These are phyloP conservation scores for Apogon talboti DNA, from an alignment of 2,797 vertebrate species.

Conservation along the genomic window DNA sequence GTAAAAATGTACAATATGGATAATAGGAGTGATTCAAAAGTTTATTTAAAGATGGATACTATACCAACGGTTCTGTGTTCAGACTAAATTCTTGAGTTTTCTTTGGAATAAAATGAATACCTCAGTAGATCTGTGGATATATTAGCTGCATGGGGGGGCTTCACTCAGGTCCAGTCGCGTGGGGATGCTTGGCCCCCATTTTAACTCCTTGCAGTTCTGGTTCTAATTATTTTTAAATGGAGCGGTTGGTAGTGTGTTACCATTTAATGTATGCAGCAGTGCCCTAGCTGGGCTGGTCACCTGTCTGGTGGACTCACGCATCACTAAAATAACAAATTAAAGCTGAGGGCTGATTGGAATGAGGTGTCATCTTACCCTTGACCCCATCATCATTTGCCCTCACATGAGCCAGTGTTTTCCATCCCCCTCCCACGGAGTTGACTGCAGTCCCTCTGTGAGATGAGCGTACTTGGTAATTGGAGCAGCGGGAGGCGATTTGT, in stretches of 20 bases:
- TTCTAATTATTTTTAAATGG: constrained; percentile 1
- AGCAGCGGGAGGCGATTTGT: constrained; percentile 74
- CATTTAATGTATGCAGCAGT: constrained; percentile 58
- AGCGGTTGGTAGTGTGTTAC: constrained; percentile 27
- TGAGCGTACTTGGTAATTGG: constrained; percentile 73
- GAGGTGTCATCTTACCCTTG: constrained; percentile 70
- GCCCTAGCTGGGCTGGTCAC: constrained; percentile 51
- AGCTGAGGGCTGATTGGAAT: constrained; percentile 64
- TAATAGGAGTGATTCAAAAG: too few species aligned
- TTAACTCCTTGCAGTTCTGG: too few species aligned
- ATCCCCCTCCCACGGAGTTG: constrained; percentile 48
- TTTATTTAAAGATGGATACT: too few species aligned
- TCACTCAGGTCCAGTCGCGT: too few species aligned
- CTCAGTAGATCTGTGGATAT: too few species aligned
- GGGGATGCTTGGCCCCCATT: too few species aligned
- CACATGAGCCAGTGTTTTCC: constrained; percentile 52
- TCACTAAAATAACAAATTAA: constrained; percentile 66
- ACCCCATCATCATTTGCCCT: constrained; percentile 61
- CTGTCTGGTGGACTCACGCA: constrained; percentile 56
- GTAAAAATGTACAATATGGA: too few species aligned
- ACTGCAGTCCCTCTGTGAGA: constrained; percentile 68
- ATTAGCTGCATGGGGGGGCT: too few species aligned
- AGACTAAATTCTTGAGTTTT: too few species aligned
- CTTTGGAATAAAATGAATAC: too few species aligned
- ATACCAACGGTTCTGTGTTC: too few species aligned